phyloP scores from a whole-genome alignment of 2,797 vertebrate species.

The Lutjanus argentimaculatus region DNA sequence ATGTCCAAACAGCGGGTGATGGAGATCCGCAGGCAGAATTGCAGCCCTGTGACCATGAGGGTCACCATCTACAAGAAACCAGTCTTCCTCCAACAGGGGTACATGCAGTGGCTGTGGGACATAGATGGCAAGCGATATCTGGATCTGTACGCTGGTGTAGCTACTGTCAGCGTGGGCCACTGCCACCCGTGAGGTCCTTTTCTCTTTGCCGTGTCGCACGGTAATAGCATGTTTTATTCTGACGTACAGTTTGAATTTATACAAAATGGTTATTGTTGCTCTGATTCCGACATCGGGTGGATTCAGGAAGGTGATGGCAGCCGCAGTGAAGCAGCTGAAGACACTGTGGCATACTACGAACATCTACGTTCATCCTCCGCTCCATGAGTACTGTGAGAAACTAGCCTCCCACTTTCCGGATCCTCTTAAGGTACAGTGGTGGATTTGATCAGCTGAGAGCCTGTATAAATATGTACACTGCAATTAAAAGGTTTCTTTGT shows the following conservation, averaged over 20 bases:
- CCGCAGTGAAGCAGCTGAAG: background rate
- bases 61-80: constrained; percentile 86
- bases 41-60: constrained; percentile 80
- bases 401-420: background rate
- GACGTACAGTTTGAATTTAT: background rate
- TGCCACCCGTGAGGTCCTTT: constrained; percentile 2
- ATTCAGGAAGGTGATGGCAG: background rate
- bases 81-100: constrained; percentile 75
- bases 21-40: constrained; percentile 70
- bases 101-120: constrained; percentile 5
- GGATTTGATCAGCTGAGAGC: background rate
- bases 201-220: background rate
- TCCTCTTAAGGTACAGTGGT: background rate
- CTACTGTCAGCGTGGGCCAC: constrained; percentile 83
- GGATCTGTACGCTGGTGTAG: constrained; percentile 91
- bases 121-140: constrained; percentile 59
- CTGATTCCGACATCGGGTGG: background rate
- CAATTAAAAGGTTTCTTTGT: background rate
- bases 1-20: background rate
- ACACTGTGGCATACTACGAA: constrained; percentile 55
- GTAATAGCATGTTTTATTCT: background rate
- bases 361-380: constrained; percentile 86
- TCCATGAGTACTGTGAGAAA: constrained; percentile 71
- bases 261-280: background rate
- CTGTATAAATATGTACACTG: background rate